A percentile compares a stretch with the other conserved stretches of the same genome.
These are phyloP conservation scores for Capricornis sumatraensis DNA, from an alignment of 2,113 vertebrate genomes.

Conservation along the genomic window DNA sequence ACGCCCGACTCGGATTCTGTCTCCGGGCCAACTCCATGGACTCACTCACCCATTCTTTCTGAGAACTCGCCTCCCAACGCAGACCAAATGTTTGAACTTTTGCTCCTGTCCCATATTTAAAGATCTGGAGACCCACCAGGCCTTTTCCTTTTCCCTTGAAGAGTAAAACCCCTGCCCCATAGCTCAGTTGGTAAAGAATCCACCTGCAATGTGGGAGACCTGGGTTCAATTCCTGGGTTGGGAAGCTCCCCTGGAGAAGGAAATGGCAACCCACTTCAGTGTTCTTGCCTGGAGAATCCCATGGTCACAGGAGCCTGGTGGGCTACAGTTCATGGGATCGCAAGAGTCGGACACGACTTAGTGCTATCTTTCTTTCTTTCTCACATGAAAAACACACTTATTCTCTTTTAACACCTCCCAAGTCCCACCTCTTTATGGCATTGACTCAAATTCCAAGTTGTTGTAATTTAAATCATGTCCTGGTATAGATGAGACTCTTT, in stretches of 20 bases:
- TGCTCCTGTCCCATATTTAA: not conserved
- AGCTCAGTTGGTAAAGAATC: not conserved
- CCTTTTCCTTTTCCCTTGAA: not conserved
- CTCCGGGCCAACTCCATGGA: not conserved
- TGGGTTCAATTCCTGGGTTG: not conserved
- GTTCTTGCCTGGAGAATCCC: not conserved
- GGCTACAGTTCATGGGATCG: not conserved
- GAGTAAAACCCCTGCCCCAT: not conserved
- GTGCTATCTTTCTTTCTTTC: not conserved
- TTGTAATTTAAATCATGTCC: not conserved
- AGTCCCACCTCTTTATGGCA: not conserved
- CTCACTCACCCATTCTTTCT: not conserved
- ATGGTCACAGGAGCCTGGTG: not conserved
- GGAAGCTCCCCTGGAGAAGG: not conserved
- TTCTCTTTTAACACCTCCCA: not conserved
- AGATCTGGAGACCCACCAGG: not conserved
- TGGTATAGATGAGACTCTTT: not conserved
- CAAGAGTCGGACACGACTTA: not conserved
- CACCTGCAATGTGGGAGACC: not conserved
- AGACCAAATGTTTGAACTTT: not conserved
- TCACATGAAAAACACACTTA: not conserved
- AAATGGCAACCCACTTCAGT: not conserved
- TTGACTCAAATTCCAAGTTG: not conserved
- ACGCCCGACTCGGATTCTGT: accelerated
- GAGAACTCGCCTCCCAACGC: not conserved